Evolutionary conservation across 2,113 vertebrate species (phyloP).

Genomic region (Noturus placidus): DNA sequence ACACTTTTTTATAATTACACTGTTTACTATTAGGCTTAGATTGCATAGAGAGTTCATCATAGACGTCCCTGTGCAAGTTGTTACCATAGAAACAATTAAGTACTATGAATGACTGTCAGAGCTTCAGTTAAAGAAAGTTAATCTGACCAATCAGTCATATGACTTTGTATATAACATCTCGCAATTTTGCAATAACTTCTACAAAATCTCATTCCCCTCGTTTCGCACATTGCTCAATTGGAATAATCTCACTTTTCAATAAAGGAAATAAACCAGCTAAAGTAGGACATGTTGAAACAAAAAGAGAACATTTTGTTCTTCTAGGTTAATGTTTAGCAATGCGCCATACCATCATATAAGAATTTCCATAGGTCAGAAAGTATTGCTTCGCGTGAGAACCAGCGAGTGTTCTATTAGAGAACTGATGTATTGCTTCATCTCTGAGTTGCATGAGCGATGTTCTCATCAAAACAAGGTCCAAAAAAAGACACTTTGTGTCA

Average conservation of each 20-base stretch:
- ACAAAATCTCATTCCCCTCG: neutral
- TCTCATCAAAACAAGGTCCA: slow-evolving; percentile 37
- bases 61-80: neutral
- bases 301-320: neutral
- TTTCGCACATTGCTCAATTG: neutral
- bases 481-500: slow-evolving; percentile 32
- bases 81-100: neutral
- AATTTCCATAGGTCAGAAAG: slow-evolving; percentile 13
- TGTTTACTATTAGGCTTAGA: neutral
- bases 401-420: slow-evolving; percentile 26
- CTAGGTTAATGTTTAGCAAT: neutral
- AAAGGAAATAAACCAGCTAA: neutral
- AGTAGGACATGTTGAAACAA: neutral
- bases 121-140: neutral
- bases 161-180: neutral
- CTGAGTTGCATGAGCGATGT: slow-evolving; percentile 22
- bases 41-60: neutral
- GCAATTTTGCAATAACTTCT: neutral
- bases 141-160: neutral
- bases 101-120: neutral
- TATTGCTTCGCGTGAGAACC: slow-evolving; percentile 38
- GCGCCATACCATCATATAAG: neutral
- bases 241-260: neutral
- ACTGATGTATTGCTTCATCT: slow-evolving; percentile 43
- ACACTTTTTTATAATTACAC: neutral